phyloP scores from a whole-genome alignment of 1,140 invertebrate species.

The Brachionus koreanus region DNA sequence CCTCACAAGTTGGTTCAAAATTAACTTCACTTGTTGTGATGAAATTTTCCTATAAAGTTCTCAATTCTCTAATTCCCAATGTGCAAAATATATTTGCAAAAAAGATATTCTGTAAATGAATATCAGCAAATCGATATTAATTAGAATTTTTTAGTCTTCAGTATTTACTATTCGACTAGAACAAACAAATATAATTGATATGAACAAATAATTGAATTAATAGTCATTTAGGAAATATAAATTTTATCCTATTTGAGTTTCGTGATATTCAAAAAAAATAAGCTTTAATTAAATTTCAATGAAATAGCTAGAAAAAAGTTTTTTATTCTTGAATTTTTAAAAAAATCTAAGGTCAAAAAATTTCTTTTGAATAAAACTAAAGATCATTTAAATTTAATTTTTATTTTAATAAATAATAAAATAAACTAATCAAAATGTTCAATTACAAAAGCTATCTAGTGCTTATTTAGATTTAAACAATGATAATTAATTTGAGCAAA shows the following conservation, averaged over 20 bases:
- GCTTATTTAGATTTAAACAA: background rate
- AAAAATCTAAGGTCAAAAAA: background rate
- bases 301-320: no score
- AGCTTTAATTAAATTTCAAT: background rate
- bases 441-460: background rate
- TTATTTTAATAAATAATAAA: no score
- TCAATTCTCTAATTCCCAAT: no score
- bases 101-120: background rate
- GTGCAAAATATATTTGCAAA: background rate
- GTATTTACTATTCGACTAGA: constrained; percentile 4
- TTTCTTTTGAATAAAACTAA: no score
- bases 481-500: background rate
- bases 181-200: background rate
- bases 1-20: no score
- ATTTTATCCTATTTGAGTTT: background rate
- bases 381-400: no score
- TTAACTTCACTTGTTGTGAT: no score
- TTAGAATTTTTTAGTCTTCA: background rate
- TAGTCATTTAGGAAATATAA: background rate
- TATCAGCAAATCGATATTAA: constrained; percentile 21
- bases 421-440: background rate
- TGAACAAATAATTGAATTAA: background rate
- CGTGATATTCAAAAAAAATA: background rate
- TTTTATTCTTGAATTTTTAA: no score
- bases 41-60: no score